Conservation (phyloP, 2,113 vertebrate genomes). For the Equus przewalskii region DNA sequence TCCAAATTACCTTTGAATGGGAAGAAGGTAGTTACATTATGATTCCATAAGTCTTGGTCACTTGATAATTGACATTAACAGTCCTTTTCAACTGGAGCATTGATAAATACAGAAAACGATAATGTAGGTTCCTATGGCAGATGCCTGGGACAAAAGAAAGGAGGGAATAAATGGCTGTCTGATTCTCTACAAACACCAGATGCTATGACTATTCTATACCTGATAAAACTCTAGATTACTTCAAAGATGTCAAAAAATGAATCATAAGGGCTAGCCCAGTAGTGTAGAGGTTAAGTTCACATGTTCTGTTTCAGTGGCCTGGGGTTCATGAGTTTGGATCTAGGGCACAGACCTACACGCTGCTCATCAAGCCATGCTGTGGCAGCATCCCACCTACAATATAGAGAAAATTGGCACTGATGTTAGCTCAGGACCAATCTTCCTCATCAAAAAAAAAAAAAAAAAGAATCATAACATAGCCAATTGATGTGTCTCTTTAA, state of each 20-base stretch:
- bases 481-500: background rate
- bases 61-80: background rate
- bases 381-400: no score
- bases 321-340: no score
- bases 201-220: background rate
- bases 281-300: no score
- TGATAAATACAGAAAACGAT: background rate
- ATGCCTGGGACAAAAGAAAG: background rate
- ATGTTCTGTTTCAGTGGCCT: no score
- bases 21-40: background rate
- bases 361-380: no score
- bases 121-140: background rate
- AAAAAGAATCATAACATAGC: background rate
- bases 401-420: no score
- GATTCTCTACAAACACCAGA: background rate
- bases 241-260: background rate
- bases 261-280: background rate
- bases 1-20: background rate
- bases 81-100: background rate
- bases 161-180: background rate
- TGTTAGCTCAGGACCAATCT: no score
- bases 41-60: background rate
- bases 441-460: background rate
- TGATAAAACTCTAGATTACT: background rate
- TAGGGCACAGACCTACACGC: no score